Base-by-base conservation (phyloP, 2,113 vertebrate species). In the Microcebus ravelobensis region DNA sequence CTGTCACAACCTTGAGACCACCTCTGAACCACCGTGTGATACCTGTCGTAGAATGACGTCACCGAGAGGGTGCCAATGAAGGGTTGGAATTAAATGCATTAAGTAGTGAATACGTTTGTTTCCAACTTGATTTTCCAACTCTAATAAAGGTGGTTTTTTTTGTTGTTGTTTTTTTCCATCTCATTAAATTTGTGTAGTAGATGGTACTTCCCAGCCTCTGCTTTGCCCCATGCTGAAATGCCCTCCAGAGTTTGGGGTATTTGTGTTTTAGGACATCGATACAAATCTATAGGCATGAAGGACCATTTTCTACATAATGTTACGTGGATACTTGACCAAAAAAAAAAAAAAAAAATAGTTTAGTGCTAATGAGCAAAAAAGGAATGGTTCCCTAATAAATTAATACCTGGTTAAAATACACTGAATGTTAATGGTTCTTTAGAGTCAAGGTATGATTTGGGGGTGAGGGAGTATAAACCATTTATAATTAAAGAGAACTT, bases 291-390 rank as follows among this genome's bases (percentile, higher is more conserved):
- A 25, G 50, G 74, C 70, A 39, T 12, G 39, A 68, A 92, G 86
- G 31, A 84, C 89, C 91, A 52, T 96, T 96, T 96, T 87, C 94
- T 93, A 84, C 74, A 59, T 29, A 55, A 73, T 50, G n/a, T 39
- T 52, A 59, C 50, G 13, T 68, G 85, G 52, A 45, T 92, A 71
- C 83, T 90, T 79, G 91, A 79, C 68, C 1, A n/a, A 15, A 85
- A 31, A 65, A 42, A 85, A 31, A 31, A 65, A 42, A 31, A n/a
- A 45, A 48, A 70, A 92, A 48, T 36, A 31, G 65, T 55, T 73
- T 55, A 76, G 31, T 45, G 71, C 71, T 57, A 36, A 70, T 84
- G 18, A 29, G 29, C 27, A 76, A 45, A 36, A 79, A 55, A 45
- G 39, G 36, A 87, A 45, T 29, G 34, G 2, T 80, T 87, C 70